Percentiles rank a stretch among this genome's conserved stretches.
phyloP scores from a whole-genome alignment of 2,888 invertebrate species.

The Dione vanillae region DNA sequence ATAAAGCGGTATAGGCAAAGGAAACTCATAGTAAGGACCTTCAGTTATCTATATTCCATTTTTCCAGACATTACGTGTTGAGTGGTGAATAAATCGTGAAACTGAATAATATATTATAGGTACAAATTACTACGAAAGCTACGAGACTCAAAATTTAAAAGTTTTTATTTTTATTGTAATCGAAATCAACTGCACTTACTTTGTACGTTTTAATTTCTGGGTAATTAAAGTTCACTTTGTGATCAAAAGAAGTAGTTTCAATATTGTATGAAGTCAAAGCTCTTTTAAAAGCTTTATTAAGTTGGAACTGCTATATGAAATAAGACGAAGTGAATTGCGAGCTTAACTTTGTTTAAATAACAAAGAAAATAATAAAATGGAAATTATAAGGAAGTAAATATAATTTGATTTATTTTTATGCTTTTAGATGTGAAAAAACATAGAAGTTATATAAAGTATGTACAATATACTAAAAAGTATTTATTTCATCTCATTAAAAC shows the following conservation, averaged over 20 bases:
- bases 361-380: not conserved
- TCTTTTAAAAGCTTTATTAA: constrained; percentile 17
- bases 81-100: too few relatives aligned
- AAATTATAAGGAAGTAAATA: not conserved
- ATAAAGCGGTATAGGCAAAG: too few relatives aligned
- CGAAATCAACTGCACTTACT: constrained; percentile 11
- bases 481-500: too few relatives aligned
- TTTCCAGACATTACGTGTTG: too few relatives aligned
- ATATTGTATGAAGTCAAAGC: constrained; percentile 15
- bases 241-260: constrained; percentile 4
- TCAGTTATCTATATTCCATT: too few relatives aligned
- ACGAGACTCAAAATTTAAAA: not conserved
- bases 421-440: too few relatives aligned
- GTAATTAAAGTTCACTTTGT: constrained; percentile 23
- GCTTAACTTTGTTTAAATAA: not conserved
- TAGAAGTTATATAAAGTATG: too few relatives aligned
- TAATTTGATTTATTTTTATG: too few relatives aligned
- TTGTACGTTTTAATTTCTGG: constrained; percentile 16
- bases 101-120: not conserved
- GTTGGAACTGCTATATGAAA: constrained; percentile 1
- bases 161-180: not conserved
- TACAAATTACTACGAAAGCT: not conserved
- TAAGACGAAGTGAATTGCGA: not conserved
- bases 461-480: too few relatives aligned
- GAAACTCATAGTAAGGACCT: too few relatives aligned